Base-by-base conservation (phyloP, 2,113 vertebrate genomes). In the Tachycineta bicolor region DNA sequence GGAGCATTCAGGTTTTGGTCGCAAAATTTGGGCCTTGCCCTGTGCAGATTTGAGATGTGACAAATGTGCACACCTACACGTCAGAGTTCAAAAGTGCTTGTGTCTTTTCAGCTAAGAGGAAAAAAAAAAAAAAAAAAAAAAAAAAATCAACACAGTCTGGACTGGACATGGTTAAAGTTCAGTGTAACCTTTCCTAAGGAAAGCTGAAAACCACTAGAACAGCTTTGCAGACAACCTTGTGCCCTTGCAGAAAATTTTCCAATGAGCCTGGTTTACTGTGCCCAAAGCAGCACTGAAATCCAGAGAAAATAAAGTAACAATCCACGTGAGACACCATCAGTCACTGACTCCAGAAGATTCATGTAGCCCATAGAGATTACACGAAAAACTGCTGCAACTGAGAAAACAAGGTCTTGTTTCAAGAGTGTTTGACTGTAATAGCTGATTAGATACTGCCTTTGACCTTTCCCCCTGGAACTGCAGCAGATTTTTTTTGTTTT, bases 401-500 rank as follows among this genome's bases (percentile, higher is more conserved):
- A 95, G 85, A 94, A 97, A 95, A 91, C 89, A 90, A 90, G 67
- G 77, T 88, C 76, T 70, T 68, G 28, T 94, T 97, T 96, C 87
- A 94, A 60, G 58, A 76, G 10, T 3, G 0, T 85, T 96, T 90
- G 70, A 77, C 50, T 1, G 2, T 73, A 93, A 78, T 93, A 89
- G 56, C 39, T 85, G 78, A 86, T 82, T 55, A 94, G 90, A 81
- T 47, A 52, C 73, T 25, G 12, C 15, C 63, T 90, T 59, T 86
- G 73, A 44, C 68, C 76, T 93, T 94, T 86, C 41, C 69, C 50
- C 31, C n/a, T 79, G 87, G 67, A 94, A 68, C 58, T 39, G 55
- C 47, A 65, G 55, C 39, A 56, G 26, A 70, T 68, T 43, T 43
- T 86, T 52, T 89, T 63, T 0, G 29, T 37, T 79, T 93, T 91